Evolutionary conservation across 2,888 invertebrate species (phyloP), one percentile per base, ranked within the genome.

Genomic region (Parascotia fuliginaria): DNA sequence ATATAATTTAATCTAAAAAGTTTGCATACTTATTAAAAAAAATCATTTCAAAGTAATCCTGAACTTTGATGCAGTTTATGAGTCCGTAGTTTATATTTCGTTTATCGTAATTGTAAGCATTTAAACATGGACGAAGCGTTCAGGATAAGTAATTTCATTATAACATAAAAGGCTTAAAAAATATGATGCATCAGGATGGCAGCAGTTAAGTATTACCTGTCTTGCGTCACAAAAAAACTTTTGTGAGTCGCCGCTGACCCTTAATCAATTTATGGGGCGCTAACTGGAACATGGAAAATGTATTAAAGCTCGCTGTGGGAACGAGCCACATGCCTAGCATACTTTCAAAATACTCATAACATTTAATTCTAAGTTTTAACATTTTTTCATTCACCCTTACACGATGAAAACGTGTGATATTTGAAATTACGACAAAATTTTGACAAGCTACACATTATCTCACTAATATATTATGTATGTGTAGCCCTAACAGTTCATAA

Each of bases 271-370:
- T 91, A 91, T 90, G 88, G 81, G 87, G 89, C 90, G 91, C 91
- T 92, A 92, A 92, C 88, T 91, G 87, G 87, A 86, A 92, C 91
- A 92, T 79, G 90, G 87, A 92, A 91, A 91, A 89, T 90, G 91
- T 89, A 90, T 91, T 92, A 92, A 89, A 85, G 85, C 81, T 63
- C 75, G 75, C 77, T 87, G 88, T 91, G 91, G 89, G 90, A 90
- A 90, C 85, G 68, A 71, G 73, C 67, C 82, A 75, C 81, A 83
- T 77, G 81, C 78, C 85, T 78, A 81, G 83, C 79, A 75, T 65
- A 75, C 68, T 76, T 74, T 70, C 70, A 54, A 67, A 77, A 75
- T 70, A 70, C 70, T 70, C 70, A 73, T 76, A 79, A 76, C 72
- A 71, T 74, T 77, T 61, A 46, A 67, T 65, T 70, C 44, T 60